Evolutionary conservation across 1,140 invertebrate species (phyloP).

Genomic region (Mycetomoellerius zeteki): DNA sequence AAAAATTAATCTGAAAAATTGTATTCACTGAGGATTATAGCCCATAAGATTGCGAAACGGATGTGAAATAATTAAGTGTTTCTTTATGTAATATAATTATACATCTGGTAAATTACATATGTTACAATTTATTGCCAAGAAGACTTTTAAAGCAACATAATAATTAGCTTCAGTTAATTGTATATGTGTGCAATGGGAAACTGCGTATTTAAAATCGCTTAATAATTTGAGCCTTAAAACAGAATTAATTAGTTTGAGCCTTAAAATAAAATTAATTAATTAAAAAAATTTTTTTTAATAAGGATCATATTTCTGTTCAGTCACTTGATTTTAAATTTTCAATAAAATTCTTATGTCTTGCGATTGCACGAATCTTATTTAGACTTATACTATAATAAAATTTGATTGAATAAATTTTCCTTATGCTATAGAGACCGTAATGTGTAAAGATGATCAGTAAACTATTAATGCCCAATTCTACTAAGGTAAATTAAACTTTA

Average conservation of each 20-base stretch:
- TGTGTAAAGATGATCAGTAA: neutral
- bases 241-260: no score
- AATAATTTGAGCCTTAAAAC: neutral
- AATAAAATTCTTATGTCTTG: neutral
- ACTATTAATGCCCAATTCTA: neutral
- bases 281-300: neutral
- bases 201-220: neutral
- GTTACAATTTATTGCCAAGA: neutral
- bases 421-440: neutral
- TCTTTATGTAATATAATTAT: neutral
- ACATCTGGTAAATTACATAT: neutral
- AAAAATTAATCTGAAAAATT: neutral
- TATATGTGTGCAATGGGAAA: neutral
- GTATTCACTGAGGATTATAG: neutral
- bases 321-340: no score
- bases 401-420: neutral
- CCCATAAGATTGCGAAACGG: neutral
- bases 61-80: slow-evolving; percentile 12
- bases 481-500: no score
- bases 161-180: neutral
- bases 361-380: neutral
- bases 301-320: neutral
- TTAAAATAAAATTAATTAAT: slow-evolving; percentile 28
- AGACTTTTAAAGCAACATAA: neutral
- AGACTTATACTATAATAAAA: neutral